phyloP scores from a whole-genome alignment of 2,888 invertebrate genomes.

The Galerucella pusilla region DNA sequence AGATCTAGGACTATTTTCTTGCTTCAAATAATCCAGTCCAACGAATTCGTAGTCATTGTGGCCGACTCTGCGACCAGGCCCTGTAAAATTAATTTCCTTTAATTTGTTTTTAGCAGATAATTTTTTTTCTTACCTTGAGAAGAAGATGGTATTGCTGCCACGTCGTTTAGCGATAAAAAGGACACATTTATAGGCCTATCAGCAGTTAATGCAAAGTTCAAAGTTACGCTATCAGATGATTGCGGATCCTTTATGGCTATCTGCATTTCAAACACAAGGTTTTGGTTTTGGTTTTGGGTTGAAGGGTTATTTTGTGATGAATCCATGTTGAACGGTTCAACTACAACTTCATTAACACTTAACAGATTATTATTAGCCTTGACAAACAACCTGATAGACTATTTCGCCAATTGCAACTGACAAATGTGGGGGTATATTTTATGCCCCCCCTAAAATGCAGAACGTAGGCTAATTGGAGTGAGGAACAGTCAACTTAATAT shows the following conservation, averaged over 20 bases:
- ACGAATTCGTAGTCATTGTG: neutral
- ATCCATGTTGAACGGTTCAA: neutral
- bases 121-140: neutral
- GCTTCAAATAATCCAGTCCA: neutral
- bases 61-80: neutral
- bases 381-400: no score
- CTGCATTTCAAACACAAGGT: neutral
- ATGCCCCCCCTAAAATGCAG: no score
- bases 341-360: neutral
- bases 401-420: no score
- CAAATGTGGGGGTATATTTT: no score
- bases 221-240: neutral
- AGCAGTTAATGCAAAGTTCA: neutral
- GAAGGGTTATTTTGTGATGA: neutral
- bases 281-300: no score
- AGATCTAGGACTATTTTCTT: neutral
- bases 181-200: conserved; percentile 2
- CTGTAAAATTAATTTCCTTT: neutral
- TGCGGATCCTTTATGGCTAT: neutral
- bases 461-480: no score
- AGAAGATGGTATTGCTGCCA: neutral
- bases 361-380: neutral
- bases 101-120: neutral
- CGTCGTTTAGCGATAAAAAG: neutral
- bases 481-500: no score